Conservation (phyloP, 2,888 invertebrate species). For the Drosophila melanosoma region DNA sequence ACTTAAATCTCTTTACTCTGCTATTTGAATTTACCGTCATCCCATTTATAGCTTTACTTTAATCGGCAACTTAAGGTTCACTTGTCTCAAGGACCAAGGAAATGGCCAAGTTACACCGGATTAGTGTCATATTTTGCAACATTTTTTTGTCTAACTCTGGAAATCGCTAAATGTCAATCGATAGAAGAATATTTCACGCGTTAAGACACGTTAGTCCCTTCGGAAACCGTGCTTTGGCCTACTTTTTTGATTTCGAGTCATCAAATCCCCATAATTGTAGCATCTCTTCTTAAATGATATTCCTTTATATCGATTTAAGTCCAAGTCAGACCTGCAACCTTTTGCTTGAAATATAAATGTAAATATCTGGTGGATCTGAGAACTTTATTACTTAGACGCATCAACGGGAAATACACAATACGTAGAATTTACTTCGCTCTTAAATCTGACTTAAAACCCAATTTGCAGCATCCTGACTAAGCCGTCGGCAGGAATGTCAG, state of each 20-base stretch:
- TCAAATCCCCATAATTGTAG: neutral
- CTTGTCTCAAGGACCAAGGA: neutral
- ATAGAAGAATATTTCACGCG: neutral
- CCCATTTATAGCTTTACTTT: neutral
- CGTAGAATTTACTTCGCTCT: conserved; percentile 52
- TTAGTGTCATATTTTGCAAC: neutral
- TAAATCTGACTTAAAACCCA: conserved; percentile 57
- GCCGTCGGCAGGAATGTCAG: conserved; percentile 92
- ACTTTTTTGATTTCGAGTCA: neutral
- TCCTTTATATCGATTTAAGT: neutral
- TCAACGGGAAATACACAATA: conserved; percentile 51
- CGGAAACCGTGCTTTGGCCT: neutral
- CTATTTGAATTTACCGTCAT: neutral
- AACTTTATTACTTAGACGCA: conserved; percentile 60
- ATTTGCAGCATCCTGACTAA: conserved; percentile 72
- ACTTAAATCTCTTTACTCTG: neutral
- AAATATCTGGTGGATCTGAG: conserved; percentile 31
- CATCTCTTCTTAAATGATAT: too few relatives aligned
- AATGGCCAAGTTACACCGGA: neutral
- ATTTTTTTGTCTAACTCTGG: neutral
- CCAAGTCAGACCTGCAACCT: neutral
- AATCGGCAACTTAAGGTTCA: neutral
- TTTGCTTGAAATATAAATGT: neutral
- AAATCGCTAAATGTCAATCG: too few relatives aligned
- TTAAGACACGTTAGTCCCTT: neutral